Percentiles rank a stretch among this genome's conserved stretches.
phyloP scores from a whole-genome alignment of 1,140 invertebrate genomes.

The Apis dorsata region DNA sequence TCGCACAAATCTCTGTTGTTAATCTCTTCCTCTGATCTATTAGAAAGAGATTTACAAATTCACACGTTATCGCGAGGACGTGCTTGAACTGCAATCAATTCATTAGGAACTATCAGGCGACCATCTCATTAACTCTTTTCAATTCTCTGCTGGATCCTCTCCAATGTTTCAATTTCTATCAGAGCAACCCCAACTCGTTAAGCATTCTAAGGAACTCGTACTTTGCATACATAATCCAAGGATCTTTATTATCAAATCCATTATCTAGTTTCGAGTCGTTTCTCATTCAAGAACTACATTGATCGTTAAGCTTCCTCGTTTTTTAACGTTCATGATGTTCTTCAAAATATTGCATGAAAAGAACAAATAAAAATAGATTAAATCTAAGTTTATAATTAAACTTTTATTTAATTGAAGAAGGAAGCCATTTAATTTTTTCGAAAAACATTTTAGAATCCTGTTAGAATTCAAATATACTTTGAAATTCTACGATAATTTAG shows the following conservation, averaged over 20 bases:
- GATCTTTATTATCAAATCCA: background rate
- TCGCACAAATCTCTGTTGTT: background rate
- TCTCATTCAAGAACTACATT: background rate
- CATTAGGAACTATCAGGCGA: conserved; percentile 11
- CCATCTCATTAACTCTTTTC: conserved; percentile 19
- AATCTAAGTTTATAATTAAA: no score
- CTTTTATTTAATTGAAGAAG: no score
- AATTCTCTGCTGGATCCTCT: conserved; percentile 9
- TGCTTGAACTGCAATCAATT: conserved; percentile 6
- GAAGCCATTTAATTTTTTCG: no score
- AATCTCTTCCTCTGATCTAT: conserved; percentile 1
- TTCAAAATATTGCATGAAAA: no score
- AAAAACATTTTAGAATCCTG: no score
- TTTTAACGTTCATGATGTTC: background rate
- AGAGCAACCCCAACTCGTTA: background rate
- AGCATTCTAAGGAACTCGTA: background rate
- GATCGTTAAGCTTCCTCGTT: background rate
- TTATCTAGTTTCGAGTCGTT: background rate
- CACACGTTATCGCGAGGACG: background rate
- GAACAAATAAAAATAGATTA: no score
- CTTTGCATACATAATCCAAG: background rate
- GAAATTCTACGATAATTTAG: no score
- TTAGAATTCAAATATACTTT: no score
- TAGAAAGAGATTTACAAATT: background rate
- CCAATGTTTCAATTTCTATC: conserved; percentile 11